Evolutionary conservation across 2,888 invertebrate genomes (phyloP).

Genomic region (Hydrotaea cyrtoneurina): DNA sequence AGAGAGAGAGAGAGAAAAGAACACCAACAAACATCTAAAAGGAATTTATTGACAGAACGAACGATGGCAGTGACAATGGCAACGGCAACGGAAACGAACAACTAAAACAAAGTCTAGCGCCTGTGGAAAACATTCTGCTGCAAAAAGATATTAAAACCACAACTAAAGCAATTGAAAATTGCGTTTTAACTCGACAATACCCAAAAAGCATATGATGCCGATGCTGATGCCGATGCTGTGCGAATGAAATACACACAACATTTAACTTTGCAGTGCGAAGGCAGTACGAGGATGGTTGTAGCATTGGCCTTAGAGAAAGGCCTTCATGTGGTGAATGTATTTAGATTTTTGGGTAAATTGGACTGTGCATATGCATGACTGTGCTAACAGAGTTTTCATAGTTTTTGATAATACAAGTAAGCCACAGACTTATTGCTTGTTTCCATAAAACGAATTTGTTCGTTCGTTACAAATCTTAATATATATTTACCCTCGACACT

Average conservation of each 20-base stretch:
- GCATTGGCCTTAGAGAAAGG: background rate
- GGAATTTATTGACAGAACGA: constrained; percentile 22
- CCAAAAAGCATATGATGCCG: constrained; percentile 36
- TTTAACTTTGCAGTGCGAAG: background rate
- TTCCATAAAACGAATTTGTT: too few relatives aligned
- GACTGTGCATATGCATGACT: too few relatives aligned
- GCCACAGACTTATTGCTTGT: too few relatives aligned
- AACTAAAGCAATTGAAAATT: constrained; percentile 42
- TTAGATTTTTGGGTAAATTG: too few relatives aligned
- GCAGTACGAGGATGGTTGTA: background rate
- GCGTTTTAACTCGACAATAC: constrained; percentile 1
- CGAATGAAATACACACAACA: background rate
- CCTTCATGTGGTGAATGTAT: background rate
- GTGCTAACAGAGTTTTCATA: too few relatives aligned
- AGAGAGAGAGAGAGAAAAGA: background rate
- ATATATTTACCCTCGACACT: too few relatives aligned
- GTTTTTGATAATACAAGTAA: too few relatives aligned
- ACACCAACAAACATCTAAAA: background rate
- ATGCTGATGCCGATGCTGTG: background rate
- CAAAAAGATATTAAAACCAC: constrained; percentile 20
- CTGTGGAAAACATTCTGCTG: background rate
- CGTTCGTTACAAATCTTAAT: too few relatives aligned
- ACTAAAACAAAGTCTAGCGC: constrained; percentile 11
- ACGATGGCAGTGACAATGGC: background rate
- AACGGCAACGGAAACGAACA: constrained; percentile 14